These are phyloP conservation scores for Corella eumyota DNA, from an alignment of 23 tunicate species.

Conservation along the genomic window DNA sequence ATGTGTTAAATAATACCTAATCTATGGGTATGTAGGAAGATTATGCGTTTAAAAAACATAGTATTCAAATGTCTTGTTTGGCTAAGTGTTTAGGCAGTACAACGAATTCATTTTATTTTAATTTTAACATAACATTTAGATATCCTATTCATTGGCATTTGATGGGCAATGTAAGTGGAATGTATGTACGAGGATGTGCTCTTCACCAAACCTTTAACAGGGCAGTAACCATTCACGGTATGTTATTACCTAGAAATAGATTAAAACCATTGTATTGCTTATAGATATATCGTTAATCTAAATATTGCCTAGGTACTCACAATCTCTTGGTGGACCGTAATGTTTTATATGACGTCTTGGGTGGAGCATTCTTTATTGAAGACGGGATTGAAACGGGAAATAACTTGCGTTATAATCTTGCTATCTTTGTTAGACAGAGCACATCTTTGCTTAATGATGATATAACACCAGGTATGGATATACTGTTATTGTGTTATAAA, in stretches of 20 bases:
- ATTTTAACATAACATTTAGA: too few species aligned
- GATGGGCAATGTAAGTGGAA: slow-evolving; percentile 60
- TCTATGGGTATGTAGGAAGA: too few species aligned
- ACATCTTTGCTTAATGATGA: slow-evolving; percentile 86
- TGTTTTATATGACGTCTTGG: slow-evolving; percentile 89
- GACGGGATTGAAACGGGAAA: slow-evolving; percentile 93
- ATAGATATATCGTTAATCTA: too few species aligned
- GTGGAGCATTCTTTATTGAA: slow-evolving; percentile 91
- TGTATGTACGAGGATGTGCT: slow-evolving; percentile 68
- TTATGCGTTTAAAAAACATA: too few species aligned
- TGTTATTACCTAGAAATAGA: too few species aligned
- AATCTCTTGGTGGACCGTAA: slow-evolving; percentile 76
- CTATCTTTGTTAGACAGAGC: slow-evolving; percentile 77
- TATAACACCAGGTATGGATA: slow-evolving; percentile 88
- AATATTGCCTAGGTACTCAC: slow-evolving; percentile 59
- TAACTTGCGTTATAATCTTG: slow-evolving; percentile 75
- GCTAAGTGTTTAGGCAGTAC: too few species aligned
- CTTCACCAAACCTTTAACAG: slow-evolving; percentile 85
- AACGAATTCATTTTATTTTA: too few species aligned
- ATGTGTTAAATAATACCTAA: too few species aligned
- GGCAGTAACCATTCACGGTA: slow-evolving; percentile 88
- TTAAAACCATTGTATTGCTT: too few species aligned
- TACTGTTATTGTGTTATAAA: too few species aligned
- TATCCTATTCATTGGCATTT: slow-evolving; percentile 96
- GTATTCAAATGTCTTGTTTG: too few species aligned